Base-by-base conservation (phyloP, 1,140 invertebrate species). In the Bombus consobrinus region DNA sequence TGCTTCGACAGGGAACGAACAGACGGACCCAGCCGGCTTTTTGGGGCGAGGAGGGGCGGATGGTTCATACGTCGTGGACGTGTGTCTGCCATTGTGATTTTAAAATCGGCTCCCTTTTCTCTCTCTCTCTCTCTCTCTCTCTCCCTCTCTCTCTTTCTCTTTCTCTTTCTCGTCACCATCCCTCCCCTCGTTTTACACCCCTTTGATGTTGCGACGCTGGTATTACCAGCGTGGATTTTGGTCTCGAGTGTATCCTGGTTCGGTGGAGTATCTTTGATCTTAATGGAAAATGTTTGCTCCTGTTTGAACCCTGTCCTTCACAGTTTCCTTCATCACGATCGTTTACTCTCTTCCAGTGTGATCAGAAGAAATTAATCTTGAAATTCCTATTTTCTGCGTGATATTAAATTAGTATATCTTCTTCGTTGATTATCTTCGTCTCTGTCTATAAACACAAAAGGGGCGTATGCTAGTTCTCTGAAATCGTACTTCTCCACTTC, bases 31-130 rank as follows among this genome's bases (percentile, higher is more conserved):
- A 90, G 90, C 90, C 91, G 90, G 86, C 89, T 76, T 72, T 78
- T 76, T 66, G 59, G 66, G 71, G 72, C 47, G 75, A 76, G 79
- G 66, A 77, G 59, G 72, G 93, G 93, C 87, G 91, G 92, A 93
- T 92, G 92, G 91, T 89, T 69, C 92, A 89, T 87, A 91, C 90
- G 87, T 87, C 91, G 81, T 43, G 64, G 91, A 94, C 93, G 93
- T 94, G 94, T 93, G 93, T 92, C 92, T 93, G 83, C 92, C 91
- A 94, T 94, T 94, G 93, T 94, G 90, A 94, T 94, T 94, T 94
- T 93, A 94, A 94, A 94, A 93, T 94, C 91, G 92, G 83, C 85
- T 81, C 88, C 87, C 87, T 87, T 62, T 64, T 90, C 87, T 84
- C 87, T 57, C 37, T 15, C 62, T 83, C 85, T 32, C 64, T 85